Conservation (phyloP, 1,140 invertebrate species). For the Listronotus oregonensis region DNA sequence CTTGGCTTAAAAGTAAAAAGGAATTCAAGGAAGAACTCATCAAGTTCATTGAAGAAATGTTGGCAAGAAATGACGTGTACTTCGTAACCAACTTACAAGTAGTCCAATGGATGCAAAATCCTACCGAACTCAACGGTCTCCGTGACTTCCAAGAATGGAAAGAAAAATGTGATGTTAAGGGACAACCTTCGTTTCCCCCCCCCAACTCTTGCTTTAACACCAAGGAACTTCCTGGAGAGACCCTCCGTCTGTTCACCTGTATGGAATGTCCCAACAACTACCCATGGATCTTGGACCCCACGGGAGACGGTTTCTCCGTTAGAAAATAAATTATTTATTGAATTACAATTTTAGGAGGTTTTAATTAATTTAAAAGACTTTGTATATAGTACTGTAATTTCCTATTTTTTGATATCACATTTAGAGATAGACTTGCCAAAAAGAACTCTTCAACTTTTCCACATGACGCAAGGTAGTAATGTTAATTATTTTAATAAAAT, state of each 20-base stretch:
- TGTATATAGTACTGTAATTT: slow-evolving; percentile 33
- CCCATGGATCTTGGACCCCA: slow-evolving; percentile 93
- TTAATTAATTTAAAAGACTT: slow-evolving; percentile 34
- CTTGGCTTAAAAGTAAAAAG: slow-evolving; percentile 93
- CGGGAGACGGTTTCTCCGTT: slow-evolving; percentile 88
- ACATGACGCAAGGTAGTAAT: slow-evolving; percentile 1
- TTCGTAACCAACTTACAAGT: slow-evolving; percentile 94
- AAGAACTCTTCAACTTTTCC: background rate
- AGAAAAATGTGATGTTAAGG: slow-evolving; percentile 93
- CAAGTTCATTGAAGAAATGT: slow-evolving; percentile 93
- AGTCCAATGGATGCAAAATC: slow-evolving; percentile 97
- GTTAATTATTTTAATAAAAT: slow-evolving; percentile 18
- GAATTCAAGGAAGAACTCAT: slow-evolving; percentile 91
- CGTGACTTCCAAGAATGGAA: slow-evolving; percentile 95
- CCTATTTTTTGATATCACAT: background rate
- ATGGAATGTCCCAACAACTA: slow-evolving; percentile 96
- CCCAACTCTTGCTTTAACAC: slow-evolving; percentile 90
- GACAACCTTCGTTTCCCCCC: slow-evolving; percentile 88
- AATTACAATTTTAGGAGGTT: slow-evolving; percentile 11
- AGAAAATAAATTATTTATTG: slow-evolving; percentile 64
- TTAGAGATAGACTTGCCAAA: slow-evolving; percentile 20
- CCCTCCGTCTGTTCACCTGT: slow-evolving; percentile 89
- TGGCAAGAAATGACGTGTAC: slow-evolving; percentile 87
- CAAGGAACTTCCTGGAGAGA: slow-evolving; percentile 89
- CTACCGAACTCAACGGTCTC: slow-evolving; percentile 83